Evolutionary conservation across 2,888 invertebrate genomes (phyloP), one percentile per base, ranked within the genome.

Genomic region (Vandiemenella viatica): DNA sequence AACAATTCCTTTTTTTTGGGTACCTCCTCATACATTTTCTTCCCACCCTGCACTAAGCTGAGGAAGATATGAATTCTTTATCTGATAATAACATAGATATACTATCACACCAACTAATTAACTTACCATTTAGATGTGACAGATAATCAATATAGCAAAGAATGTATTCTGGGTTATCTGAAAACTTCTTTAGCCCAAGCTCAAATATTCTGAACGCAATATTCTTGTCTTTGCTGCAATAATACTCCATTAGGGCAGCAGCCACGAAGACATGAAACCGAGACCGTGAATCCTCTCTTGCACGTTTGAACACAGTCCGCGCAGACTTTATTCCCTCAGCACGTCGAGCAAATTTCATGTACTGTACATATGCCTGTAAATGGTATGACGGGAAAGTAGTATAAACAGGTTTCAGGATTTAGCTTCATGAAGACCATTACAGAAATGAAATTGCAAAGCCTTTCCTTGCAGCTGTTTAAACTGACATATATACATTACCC

Each of bases 271-370:
- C 87, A 67, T 98, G 95, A 68, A 89, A 91, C 2, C 80, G 80
- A 0, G 83, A 81, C 16, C 76, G 62, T 4, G 73, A 66, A 64
- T 99, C 97, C 63, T 97, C 96, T 18, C 98, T 72, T 0, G 96
- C 96, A 56, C 87, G 75, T 65, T 96, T 96, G 65, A 99, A 99
- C 13, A 98, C 87, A 0, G 80, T 79, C 59, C 98, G 71, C 0
- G 97, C 96, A 0, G 95, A 85, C 67, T 96, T 96, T 56, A 98
- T 97, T 19, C 98, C 98, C 65, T 99, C 97, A 0, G 96, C 93
- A 45, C 98, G 72, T 13, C 98, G 74, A 0, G 93, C 88, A 65
- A 98, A 99, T 70, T 96, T 95, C 97, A 99, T 98, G 63, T 96
- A 95, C 63, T 98, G 98, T 15, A 98, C 90, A 63, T 91, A 99